A percentile compares a stretch with the other conserved stretches of the same genome.
These are phyloP conservation scores for Gymnopithys bicolor DNA, from an alignment of 2,797 vertebrate genomes.

Conservation along the genomic window DNA sequence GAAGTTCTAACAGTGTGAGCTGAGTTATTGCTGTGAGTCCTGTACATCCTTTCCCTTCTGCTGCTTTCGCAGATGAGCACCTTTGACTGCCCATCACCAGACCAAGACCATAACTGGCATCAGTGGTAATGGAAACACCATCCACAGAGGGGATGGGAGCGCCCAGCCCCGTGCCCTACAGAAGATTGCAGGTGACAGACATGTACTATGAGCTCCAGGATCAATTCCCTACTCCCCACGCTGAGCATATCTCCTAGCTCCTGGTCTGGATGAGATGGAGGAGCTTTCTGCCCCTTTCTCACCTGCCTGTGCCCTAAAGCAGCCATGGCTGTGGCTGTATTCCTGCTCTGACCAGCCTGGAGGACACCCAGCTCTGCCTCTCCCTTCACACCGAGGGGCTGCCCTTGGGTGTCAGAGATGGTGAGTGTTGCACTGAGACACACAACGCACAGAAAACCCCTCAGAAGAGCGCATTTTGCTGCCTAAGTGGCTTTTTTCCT, in stretches of 20 bases:
- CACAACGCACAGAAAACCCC: neutral
- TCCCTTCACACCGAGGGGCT: neutral
- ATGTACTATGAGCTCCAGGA: neutral
- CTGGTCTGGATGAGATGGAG: neutral
- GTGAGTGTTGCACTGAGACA: fast-evolving
- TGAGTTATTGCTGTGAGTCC: neutral
- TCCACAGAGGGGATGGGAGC: neutral
- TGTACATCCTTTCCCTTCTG: neutral
- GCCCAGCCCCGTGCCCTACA: neutral
- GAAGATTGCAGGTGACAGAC: neutral
- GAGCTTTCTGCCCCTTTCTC: neutral
- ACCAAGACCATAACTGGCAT: neutral
- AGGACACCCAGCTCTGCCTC: neutral
- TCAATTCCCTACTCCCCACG: neutral
- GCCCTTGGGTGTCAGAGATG: neutral
- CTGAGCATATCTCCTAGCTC: neutral
- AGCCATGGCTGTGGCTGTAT: neutral
- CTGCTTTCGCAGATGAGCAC: neutral
- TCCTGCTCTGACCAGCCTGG: neutral
- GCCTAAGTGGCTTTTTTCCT: neutral
- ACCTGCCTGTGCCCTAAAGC: neutral
- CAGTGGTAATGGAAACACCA: neutral
- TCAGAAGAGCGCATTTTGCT: neutral
- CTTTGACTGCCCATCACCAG: neutral
- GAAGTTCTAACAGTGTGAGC: neutral